These are phyloP conservation scores for Macrotus californicus DNA, from an alignment of 2,113 vertebrate species.

Conservation along the genomic window DNA sequence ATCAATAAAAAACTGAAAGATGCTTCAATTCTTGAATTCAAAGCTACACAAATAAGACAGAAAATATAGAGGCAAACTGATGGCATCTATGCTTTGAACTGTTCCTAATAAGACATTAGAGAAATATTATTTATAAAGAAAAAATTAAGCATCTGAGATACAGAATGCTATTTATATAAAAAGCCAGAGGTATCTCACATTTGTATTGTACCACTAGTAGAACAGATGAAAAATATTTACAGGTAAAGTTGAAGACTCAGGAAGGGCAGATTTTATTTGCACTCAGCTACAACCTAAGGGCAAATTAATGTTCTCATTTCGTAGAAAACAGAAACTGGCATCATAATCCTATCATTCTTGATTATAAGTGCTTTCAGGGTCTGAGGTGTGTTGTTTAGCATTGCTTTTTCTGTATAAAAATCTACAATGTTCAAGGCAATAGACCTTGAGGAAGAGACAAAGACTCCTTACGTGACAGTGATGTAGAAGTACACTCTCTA, in stretches of 20 bases:
- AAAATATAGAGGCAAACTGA: constrained; percentile 1
- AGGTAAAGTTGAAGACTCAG: neutral
- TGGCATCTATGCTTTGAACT: neutral
- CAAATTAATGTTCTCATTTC: constrained; percentile 15
- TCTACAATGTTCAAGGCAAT: constrained; percentile 10
- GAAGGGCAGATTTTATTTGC: constrained; percentile 40
- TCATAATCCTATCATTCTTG: neutral
- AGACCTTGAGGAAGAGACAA: constrained; percentile 36
- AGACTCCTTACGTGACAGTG: constrained; percentile 1
- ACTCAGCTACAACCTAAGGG: neutral
- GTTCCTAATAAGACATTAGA: neutral
- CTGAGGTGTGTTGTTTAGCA: neutral
- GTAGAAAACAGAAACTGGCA: constrained; percentile 3
- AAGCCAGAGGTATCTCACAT: neutral
- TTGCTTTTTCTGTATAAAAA: neutral
- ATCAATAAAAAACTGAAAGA: neutral
- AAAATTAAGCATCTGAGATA: constrained; percentile 6
- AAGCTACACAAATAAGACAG: neutral
- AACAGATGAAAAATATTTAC: constrained; percentile 19
- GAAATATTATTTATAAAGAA: constrained; percentile 14
- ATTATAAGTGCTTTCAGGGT: neutral
- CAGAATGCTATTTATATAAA: neutral
- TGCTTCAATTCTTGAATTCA: neutral
- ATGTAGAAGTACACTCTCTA: constrained; percentile 13
- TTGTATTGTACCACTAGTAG: neutral